Conservation (phyloP, 2,888 invertebrate species). For the Sepioteuthis lessoniana region DNA sequence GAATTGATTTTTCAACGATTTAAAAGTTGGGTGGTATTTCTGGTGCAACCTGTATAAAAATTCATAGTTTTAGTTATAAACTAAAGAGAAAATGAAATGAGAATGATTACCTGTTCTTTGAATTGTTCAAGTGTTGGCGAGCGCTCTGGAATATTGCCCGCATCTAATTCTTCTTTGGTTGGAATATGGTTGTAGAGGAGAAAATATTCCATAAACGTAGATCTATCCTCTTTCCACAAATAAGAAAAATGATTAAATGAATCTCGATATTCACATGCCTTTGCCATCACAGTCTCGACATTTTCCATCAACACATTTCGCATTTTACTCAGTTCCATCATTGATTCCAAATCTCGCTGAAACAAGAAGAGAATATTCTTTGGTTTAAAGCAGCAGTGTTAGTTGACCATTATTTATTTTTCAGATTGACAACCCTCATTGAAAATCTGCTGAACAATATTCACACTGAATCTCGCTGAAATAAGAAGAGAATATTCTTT, state of each 20-base stretch:
- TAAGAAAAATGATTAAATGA: slow-evolving; percentile 83
- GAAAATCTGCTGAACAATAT: no score
- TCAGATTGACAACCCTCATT: no score
- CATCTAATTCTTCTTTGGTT: slow-evolving; percentile 88
- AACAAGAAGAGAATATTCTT: not conserved
- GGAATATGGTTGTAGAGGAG: slow-evolving; percentile 88
- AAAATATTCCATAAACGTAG: slow-evolving; percentile 91
- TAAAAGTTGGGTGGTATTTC: no score
- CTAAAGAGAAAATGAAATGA: no score
- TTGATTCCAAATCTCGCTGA: slow-evolving; percentile 83
- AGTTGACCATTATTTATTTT: no score
- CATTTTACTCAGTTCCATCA: slow-evolving; percentile 89
- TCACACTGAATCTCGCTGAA: no score
- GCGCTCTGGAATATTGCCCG: slow-evolving; percentile 82
- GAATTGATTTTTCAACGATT: no score
- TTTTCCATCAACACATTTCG: slow-evolving; percentile 86
- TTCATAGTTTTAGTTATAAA: no score
- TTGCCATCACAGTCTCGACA: slow-evolving; percentile 79
- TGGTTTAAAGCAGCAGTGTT: no score
- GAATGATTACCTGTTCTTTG: slow-evolving; percentile 83
- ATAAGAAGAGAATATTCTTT: no score
- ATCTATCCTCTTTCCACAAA: slow-evolving; percentile 91
- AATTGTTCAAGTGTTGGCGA: slow-evolving; percentile 92
- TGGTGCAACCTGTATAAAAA: no score
- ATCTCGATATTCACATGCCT: slow-evolving; percentile 76